These are phyloP conservation scores for Trachymyrmex septentrionalis DNA, from an alignment of 1,140 invertebrate species.

Conservation along the genomic window DNA sequence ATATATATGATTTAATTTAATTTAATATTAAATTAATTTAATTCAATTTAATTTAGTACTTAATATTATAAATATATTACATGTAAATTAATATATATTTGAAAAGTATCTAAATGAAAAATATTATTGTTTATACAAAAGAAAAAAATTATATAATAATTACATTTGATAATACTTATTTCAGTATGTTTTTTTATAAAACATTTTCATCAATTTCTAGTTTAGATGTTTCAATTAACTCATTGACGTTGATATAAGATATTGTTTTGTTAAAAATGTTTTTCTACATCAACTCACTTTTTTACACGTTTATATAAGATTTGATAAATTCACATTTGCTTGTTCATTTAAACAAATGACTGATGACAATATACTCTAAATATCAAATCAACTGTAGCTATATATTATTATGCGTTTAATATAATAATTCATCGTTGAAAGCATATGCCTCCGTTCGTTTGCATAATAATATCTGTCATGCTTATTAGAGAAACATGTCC, in stretches of 20 bases:
- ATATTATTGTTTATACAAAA: not conserved
- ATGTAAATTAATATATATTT: not conserved
- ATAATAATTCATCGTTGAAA: constrained; percentile 15
- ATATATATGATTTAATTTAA: not conserved
- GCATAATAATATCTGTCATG: constrained; percentile 34
- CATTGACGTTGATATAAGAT: not conserved
- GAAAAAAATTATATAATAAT: not conserved
- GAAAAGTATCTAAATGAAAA: not conserved
- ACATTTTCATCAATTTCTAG: not conserved
- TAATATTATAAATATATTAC: not conserved
- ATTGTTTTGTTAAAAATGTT: constrained; percentile 20
- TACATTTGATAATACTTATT: not conserved
- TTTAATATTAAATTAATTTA: constrained; percentile 24
- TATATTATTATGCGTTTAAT: constrained; percentile 14
- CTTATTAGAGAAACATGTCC: constrained; percentile 5
- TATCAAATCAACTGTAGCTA: constrained; percentile 9
- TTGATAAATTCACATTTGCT: constrained; percentile 44
- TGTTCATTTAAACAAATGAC: not conserved
- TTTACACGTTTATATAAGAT: constrained; percentile 28
- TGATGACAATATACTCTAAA: not conserved
- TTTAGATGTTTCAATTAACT: constrained; percentile 18
- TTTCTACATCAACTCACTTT: not conserved
- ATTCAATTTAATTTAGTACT: not conserved
- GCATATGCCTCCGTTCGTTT: not conserved
- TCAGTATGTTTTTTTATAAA: not conserved